phyloP scores from a whole-genome alignment of 1,140 invertebrate species.

The Drosophila triauraria region DNA sequence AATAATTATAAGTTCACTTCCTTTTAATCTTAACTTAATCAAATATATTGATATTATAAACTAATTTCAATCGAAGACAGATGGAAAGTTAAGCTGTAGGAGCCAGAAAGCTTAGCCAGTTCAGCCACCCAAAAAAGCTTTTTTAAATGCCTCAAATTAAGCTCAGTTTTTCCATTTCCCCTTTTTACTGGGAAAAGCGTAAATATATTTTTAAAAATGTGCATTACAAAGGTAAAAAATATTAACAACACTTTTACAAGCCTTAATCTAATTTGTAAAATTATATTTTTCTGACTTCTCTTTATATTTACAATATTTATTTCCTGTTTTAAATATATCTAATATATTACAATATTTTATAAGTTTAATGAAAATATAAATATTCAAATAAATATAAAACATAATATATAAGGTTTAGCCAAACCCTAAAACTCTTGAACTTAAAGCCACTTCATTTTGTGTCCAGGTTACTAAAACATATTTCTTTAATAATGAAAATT shows the following conservation, averaged over 20 bases:
- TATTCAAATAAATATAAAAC: no score
- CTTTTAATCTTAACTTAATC: slow-evolving; percentile 6
- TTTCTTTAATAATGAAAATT: no score
- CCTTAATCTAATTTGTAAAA: no score
- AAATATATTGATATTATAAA: slow-evolving; percentile 4
- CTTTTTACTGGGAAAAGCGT: background rate
- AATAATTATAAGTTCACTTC: slow-evolving; percentile 25
- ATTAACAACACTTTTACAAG: no score
- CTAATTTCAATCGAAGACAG: slow-evolving; percentile 1
- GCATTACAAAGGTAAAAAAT: background rate
- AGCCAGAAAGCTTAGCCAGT: slow-evolving; percentile 27
- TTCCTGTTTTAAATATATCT: no score
- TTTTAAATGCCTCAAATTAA: slow-evolving; percentile 1
- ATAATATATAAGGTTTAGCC: no score
- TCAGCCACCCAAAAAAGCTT: slow-evolving; percentile 27
- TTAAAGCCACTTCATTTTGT: background rate
- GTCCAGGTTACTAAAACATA: background rate
- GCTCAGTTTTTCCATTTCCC: background rate
- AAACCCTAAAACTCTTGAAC: no score
- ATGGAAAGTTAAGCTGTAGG: background rate
- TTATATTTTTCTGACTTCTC: no score
- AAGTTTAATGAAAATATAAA: no score
- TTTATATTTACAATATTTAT: no score
- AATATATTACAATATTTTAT: no score
- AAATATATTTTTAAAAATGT: background rate